Conservation (phyloP, 2,113 vertebrate species). For the Buteo buteo region DNA sequence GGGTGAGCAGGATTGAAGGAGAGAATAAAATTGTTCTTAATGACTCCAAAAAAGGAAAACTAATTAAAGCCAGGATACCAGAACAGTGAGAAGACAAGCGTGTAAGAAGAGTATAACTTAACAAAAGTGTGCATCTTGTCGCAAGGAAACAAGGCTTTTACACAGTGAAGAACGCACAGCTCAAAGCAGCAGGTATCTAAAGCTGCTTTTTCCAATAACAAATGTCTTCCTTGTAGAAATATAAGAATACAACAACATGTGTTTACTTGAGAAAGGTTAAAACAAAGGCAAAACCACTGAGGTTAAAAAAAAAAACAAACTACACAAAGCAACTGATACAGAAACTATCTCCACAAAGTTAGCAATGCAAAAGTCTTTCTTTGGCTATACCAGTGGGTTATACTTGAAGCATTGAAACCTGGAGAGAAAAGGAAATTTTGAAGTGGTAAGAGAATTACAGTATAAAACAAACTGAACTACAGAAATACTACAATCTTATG, state of each 20-base stretch:
- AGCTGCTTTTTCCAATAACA: not conserved
- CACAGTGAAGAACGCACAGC: not conserved
- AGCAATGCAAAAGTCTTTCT: not conserved
- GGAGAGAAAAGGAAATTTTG: not conserved
- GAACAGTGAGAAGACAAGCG: not conserved
- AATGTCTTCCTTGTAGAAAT: not conserved
- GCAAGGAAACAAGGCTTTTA: not conserved
- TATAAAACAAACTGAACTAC: not conserved
- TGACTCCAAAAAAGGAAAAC: not conserved
- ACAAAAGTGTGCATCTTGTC: not conserved
- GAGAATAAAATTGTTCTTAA: not conserved
- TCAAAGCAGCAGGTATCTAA: not conserved
- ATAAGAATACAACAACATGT: not conserved
- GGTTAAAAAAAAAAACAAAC: not conserved
- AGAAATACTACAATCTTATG: not conserved
- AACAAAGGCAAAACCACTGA: not conserved
- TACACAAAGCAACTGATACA: not conserved
- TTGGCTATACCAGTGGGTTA: not conserved
- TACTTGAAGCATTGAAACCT: not conserved
- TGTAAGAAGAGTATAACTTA: not conserved
- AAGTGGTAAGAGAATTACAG: not conserved
- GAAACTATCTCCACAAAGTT: not conserved
- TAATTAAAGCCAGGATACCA: not conserved
- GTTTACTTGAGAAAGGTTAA: not conserved
- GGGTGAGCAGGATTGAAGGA: not conserved